Base-by-base conservation (phyloP, 2,888 invertebrate genomes). In the Torymus aiolomorphi region DNA sequence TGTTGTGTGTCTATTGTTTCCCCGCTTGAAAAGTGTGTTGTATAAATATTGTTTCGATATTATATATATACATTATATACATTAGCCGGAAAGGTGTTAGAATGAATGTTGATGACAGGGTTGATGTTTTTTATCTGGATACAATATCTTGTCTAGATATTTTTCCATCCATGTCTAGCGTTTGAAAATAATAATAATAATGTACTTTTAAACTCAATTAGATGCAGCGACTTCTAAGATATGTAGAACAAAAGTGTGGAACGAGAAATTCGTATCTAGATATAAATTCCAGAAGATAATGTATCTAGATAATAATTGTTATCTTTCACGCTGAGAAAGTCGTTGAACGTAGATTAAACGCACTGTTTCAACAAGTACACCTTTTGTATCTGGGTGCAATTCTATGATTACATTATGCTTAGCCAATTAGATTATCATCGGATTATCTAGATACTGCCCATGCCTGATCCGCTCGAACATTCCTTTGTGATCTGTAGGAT, bases 381-480 rank as follows among this genome's bases (percentile, higher is more conserved):
- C 4, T 42, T 42, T 42, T 42, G 42, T 42, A 42, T 42, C 1
- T 42, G 42, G 42, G 8, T 42, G 8, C 42, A 42, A 42, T 42
- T 42, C 42, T 42, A 42, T 42, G 42, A 42, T 42, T 42, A 42
- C 8, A 42, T 42, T 42, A 42, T 42, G 42, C 5, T 8, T 20
- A 18, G 18, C 20, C 59, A 20, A 59, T 20, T 20, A 20, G 3
- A 20, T 42, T 42, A 42, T 42, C 42, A 70, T 70, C n/a, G 13
- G 13, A 70, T 42, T 20, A 16, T 8, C 13, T 56, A 31, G 42
- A 69, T 67, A 69, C 56, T 78, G 73, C 73, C 67, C 61, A 78
- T 69, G 49, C 24, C 62, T 52, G 59, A 73, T 56, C 54, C 67
- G 52, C 71, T 63, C 57, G 16, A 52, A 65, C n/a, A 59, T 16